Evolutionary conservation across 2,888 invertebrate species (phyloP), one percentile per base, ranked within the genome.

Genomic region (Orgyia antiqua): DNA sequence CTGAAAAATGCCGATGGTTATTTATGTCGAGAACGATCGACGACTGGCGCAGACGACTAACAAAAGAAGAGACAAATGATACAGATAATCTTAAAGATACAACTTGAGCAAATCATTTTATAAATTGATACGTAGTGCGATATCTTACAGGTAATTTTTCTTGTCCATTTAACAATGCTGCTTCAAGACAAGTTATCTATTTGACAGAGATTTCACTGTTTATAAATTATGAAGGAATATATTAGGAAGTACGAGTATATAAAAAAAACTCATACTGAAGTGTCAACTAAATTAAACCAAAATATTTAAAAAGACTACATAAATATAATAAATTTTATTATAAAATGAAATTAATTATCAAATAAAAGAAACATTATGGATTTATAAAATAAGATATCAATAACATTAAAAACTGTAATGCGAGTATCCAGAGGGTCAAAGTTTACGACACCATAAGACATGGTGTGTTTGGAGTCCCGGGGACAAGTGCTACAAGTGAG

Each of bases 51-150:
- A 58, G 53, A 37, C 58, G 50, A 41, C 58, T 55, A 71, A 83
- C 80, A 80, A 83, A 83, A 74, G 73, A 64, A 60, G 64, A 71
- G 77, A 84, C 80, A 83, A 84, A 84, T 82, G 76, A 70, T 62
- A 60, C 51, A 69, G 80, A 78, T 82, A 78, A 82, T 74, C 70
- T 64, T 42, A 50, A 47, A 64, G 64, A 71, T 62, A 63, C 55
- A 24, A 49, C 37, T 24, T 39, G 33, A 51, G 54, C 45, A 55
- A 62, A 59, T 59, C 54, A 51, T 53, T 49, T 45, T 42, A 45
- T 42, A 40, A 54, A 52, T 45, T 45, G 41, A 26, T 31, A n/a
- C n/a, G n/a, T n/a, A n/a, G n/a, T n/a, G 31, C 27, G 39, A 31
- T 50, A 41, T 41, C 13, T 8, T 11, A 18, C 17, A 20, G 4